Evolutionary conservation across 2,113 vertebrate species (phyloP).

Genomic region (Piaya cayana): DNA sequence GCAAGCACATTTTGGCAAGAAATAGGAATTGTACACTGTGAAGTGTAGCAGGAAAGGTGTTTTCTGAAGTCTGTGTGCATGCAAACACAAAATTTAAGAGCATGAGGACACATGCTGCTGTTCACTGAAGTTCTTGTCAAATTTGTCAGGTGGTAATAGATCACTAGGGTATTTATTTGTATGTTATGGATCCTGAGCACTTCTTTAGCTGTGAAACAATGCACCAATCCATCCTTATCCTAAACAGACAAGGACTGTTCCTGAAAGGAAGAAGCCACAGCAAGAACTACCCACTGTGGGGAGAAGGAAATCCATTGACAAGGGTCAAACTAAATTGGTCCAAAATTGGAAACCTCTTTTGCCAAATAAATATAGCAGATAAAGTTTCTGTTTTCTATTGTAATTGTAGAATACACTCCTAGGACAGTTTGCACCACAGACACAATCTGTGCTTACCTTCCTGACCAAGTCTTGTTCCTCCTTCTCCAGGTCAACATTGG

Average conservation of each 20-base stretch:
- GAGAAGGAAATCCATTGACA: neutral
- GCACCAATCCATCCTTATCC: neutral
- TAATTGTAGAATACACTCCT: fast-evolving
- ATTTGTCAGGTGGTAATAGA: neutral
- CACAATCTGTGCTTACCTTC: neutral
- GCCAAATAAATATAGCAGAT: neutral
- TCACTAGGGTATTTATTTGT: neutral
- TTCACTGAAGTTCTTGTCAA: neutral
- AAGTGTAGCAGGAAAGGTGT: neutral
- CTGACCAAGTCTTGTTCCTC: neutral
- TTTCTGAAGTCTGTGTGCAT: neutral
- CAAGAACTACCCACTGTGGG: neutral
- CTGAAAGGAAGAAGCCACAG: neutral
- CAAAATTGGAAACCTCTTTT: neutral
- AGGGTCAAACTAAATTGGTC: too few relatives aligned
- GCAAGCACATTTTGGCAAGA: neutral
- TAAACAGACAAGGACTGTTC: neutral
- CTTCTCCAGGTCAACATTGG: conserved; percentile 87
- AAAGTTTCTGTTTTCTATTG: neutral
- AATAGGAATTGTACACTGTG: neutral
- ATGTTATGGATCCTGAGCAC: neutral
- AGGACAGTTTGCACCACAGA: neutral
- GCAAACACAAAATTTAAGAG: neutral
- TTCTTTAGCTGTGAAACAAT: neutral
- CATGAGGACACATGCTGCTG: fast-evolving